Base-by-base conservation (phyloP, 2,888 invertebrate genomes). In the Schrankia costaestrigalis region DNA sequence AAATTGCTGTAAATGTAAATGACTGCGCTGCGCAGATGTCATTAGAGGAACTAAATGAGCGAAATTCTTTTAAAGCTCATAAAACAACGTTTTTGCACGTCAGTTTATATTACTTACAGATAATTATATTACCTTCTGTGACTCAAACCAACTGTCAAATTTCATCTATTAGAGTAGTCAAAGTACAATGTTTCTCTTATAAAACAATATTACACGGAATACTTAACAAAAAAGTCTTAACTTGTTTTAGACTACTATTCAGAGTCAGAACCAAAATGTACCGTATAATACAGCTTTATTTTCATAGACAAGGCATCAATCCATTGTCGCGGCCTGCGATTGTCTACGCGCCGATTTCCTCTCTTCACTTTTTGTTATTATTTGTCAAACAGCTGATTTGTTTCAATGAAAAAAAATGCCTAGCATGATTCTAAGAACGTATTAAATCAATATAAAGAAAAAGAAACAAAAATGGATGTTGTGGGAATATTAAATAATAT, bases 401-500 rank as follows among this genome's bases (percentile, higher is more conserved):
- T 54, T 54, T 53, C 46, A 27, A 38, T 32, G 53, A 60, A 62
- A 3, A 11, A 11, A 4, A 23, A 11, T 13, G 10, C 9, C 2
- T 12, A 25, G 8, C n/a, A 13, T 13, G 14, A 25, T 11, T 13
- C 25, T 12, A 25, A 8, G n/a, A 3, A 21, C n/a, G 4, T n/a
- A 21, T 6, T 7, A 21, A n/a, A n/a, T 3, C 9, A 21, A 21
- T n/a, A 21, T 21, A 21, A n/a, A 13, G 6, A 25, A n/a, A n/a
- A n/a, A 41, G 33, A 33, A 49, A 45, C 48, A 40, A 73, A 70
- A 63, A 87, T 88, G 88, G 88, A 88, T 53, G 83, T 86, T 11
- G 81, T 87, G 40, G 83, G 82, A 31, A 68, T 87, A 32, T 65
- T 88, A 39, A 84, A 71, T 50, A 85, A 83, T 65, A 84, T 83